phyloP scores from a whole-genome alignment of 2,888 invertebrate genomes.

The Pachymerium ferrugineum region DNA sequence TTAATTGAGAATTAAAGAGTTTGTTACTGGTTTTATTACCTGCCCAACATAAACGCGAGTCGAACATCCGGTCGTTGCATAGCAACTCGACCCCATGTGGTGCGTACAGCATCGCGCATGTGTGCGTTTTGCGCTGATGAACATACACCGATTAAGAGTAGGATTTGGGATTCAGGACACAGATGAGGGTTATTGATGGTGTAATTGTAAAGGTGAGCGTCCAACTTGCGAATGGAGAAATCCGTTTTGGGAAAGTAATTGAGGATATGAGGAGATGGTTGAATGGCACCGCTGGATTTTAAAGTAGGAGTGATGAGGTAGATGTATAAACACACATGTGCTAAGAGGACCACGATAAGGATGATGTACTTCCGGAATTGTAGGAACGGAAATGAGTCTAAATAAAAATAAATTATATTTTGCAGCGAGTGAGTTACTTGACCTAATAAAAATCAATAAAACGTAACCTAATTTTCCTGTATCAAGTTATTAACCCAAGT shows the following conservation, averaged over 20 bases:
- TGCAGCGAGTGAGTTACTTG: no score
- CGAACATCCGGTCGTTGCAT: slow-evolving; percentile 40
- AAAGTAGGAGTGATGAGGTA: neutral
- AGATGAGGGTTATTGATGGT: slow-evolving; percentile 24
- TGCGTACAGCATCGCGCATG: slow-evolving; percentile 40
- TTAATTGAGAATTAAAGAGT: neutral
- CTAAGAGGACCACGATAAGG: neutral
- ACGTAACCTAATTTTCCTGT: no score
- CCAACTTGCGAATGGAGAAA: slow-evolving; percentile 2
- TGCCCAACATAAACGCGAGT: slow-evolving; percentile 36
- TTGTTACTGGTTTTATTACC: slow-evolving; percentile 4
- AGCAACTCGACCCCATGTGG: slow-evolving; percentile 41
- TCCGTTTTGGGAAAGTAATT: neutral
- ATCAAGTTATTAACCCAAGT: no score
- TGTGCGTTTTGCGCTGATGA: neutral
- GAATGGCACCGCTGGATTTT: neutral
- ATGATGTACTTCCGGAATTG: neutral
- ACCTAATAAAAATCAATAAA: no score
- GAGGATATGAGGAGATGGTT: neutral
- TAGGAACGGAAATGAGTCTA: neutral
- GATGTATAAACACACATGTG: neutral
- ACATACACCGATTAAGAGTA: slow-evolving; percentile 28
- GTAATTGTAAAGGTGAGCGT: slow-evolving; percentile 29
- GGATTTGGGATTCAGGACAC: neutral
- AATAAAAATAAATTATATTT: neutral